These are phyloP conservation scores for Lepilemur septentrionalis DNA, from an alignment of 2,797 vertebrate species.

Conservation along the genomic window DNA sequence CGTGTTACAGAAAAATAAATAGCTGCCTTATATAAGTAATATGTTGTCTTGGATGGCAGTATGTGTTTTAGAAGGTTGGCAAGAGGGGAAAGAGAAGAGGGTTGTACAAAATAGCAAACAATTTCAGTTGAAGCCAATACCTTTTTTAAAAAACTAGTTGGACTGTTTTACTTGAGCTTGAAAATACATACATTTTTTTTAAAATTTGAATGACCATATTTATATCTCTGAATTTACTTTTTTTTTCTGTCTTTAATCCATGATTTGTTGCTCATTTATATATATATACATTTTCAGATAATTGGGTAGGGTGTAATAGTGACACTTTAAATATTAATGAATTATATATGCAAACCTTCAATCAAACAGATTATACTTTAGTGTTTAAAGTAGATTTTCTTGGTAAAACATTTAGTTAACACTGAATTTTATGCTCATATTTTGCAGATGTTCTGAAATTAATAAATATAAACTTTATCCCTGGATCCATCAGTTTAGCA, in stretches of 20 bases:
- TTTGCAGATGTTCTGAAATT: constrained; percentile 94
- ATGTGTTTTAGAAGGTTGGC: constrained; percentile 9
- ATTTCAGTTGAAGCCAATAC: background rate
- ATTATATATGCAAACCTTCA: constrained; percentile 14
- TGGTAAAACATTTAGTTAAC: constrained; percentile 64
- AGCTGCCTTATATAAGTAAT: constrained; percentile 19
- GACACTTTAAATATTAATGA: background rate
- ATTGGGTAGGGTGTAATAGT: background rate
- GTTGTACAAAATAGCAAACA: background rate
- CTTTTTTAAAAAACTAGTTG: background rate
- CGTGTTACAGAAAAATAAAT: background rate
- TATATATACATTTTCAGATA: constrained; percentile 39
- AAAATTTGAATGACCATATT: constrained; percentile 1
- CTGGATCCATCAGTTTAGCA: constrained; percentile 99
- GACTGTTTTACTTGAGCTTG: constrained; percentile 23
- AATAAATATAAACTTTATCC: constrained; percentile 96
- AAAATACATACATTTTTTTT: constrained; percentile 19
- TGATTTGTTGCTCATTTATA: constrained; percentile 47
- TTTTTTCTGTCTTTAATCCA: constrained; percentile 52
- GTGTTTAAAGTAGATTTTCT: constrained; percentile 60
- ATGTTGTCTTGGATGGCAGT: background rate
- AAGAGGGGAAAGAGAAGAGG: background rate
- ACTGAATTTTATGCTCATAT: constrained; percentile 77
- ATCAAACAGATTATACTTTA: background rate
- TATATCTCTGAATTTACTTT: constrained; percentile 37